phyloP scores from a whole-genome alignment of 1,140 invertebrate species.

The Bombus pascuorum region DNA sequence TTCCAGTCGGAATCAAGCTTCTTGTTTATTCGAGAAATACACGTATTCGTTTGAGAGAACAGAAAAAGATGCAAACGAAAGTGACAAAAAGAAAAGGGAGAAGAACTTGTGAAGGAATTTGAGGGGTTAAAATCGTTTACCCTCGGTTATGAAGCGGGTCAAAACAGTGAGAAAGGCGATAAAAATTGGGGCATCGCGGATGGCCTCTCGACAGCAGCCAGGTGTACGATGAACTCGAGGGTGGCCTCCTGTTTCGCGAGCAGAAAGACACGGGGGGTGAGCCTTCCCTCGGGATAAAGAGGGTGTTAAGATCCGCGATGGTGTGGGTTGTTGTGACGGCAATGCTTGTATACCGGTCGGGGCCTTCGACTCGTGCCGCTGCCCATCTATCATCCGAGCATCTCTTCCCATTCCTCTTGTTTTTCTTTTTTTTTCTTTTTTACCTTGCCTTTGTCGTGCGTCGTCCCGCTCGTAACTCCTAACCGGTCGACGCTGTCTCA shows the following conservation, averaged over 20 bases:
- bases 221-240: conserved; percentile 69
- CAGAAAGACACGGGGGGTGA: conserved; percentile 61
- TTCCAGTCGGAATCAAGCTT: too few relatives aligned
- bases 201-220: conserved; percentile 65
- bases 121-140: background rate
- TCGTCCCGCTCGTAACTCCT: background rate
- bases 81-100: too few relatives aligned
- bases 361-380: conserved; percentile 62
- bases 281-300: conserved; percentile 75
- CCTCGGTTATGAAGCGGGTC: conserved; percentile 60
- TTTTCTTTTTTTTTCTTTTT: background rate
- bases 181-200: conserved; percentile 70
- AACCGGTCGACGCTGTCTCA: background rate
- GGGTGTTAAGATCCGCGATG: conserved; percentile 71
- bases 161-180: conserved; percentile 69
- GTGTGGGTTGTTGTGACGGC: conserved; percentile 78
- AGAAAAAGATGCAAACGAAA: background rate
- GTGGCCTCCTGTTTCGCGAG: conserved; percentile 62
- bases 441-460: background rate
- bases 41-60: background rate
- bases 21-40: too few relatives aligned
- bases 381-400: conserved; percentile 72
- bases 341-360: conserved; percentile 59
- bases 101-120: background rate
- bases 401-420: conserved; percentile 28